Base-by-base conservation (phyloP, 2,113 vertebrate genomes). In the Festucalex cinctus region DNA sequence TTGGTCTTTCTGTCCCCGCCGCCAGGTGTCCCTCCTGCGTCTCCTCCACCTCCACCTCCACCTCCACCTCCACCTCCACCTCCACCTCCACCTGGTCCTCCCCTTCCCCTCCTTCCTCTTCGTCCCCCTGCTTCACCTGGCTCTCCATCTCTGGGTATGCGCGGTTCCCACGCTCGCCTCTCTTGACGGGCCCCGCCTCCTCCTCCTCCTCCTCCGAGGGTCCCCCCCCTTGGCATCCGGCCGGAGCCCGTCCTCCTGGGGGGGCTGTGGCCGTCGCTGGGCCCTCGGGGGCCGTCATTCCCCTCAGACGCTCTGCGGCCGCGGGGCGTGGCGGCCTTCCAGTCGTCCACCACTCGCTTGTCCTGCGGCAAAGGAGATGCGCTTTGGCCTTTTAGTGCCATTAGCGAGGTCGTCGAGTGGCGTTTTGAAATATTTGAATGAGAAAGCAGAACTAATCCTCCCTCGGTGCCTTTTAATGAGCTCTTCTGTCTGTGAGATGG, bases 291-390 rank as follows among this genome's bases (percentile, higher is more conserved):
- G 5, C 63, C 68, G 0, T 83, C 74, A 17, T 70, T 81, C 6
- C 86, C 89, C 60, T 91, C 92, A 1, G 85, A 79, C 0, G 56
- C 63, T 63, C 74, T 81, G 9, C 85, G 75, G 7, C 76, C 85
- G 0, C 80, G 84, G 8, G 85, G 73, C 0, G 74, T 24, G 4
- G 61, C 62, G 0, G 76, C 36, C 77, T 91, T 94, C 79, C 90
- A 83, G 57, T 93, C 92, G 6, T 91, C 93, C 16, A 93, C 84
- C 0, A 90, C 74, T 22, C 88, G 89, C 56, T 91, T 94, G 17
- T 95, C 94, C 95, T 96, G 68, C 1, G 61, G 69, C 37, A 6
- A 8, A 14, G 20, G 36, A 10, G 69, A 36, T 65, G 63, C 13
- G 36, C 20, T n/a, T 39, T 41, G 36, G 9, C 1, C 19, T 16